These are phyloP conservation scores for Orientallactaga bullata DNA, from an alignment of 2,113 vertebrate genomes.

Conservation along the genomic window DNA sequence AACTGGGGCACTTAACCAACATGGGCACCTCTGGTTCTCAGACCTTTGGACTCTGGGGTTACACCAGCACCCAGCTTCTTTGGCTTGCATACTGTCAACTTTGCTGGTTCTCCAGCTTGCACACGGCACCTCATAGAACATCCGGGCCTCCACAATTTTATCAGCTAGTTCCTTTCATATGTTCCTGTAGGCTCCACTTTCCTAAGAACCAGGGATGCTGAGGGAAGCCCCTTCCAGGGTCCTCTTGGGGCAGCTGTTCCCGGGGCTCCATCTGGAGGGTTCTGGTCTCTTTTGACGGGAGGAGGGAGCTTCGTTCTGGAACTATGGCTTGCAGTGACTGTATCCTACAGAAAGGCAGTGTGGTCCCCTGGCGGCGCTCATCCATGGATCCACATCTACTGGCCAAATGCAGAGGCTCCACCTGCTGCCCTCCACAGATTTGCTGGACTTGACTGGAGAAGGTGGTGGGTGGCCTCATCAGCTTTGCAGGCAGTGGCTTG, in stretches of 20 bases:
- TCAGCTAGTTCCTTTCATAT: neutral
- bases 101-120: neutral
- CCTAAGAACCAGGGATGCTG: neutral
- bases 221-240: fast-evolving
- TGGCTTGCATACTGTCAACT: fast-evolving
- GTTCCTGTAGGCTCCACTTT: neutral
- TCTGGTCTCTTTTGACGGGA: neutral
- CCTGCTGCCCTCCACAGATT: fast-evolving
- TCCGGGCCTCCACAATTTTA: neutral
- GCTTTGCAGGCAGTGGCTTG: fast-evolving
- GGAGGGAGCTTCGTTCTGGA: neutral
- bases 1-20: too few species aligned
- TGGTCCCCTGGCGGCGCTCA: neutral
- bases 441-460: neutral
- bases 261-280: too few species aligned
- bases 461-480: fast-evolving
- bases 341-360: neutral
- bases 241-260: neutral
- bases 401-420: neutral
- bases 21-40: neutral
- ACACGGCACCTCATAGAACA: neutral
- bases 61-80: neutral
- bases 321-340: neutral
- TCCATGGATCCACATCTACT: neutral
- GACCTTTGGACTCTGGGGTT: neutral